Conservation (phyloP, 2,113 vertebrate genomes). For the Phylloscopus whistleri region DNA sequence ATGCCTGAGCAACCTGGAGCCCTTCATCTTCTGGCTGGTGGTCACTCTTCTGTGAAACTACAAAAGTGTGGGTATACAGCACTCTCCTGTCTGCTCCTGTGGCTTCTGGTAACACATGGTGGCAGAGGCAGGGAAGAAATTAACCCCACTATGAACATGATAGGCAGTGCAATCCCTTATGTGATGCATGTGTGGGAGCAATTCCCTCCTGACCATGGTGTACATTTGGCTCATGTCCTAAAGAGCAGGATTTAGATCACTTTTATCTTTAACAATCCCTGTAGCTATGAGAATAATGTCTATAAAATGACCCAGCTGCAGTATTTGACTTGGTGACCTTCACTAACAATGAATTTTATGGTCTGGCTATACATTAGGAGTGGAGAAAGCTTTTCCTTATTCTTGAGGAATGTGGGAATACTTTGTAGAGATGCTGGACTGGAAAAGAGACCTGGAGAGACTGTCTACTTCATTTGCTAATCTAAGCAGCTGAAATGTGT, state of each 20-base stretch:
- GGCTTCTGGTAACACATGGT: not conserved
- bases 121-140: not conserved
- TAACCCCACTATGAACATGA: not conserved
- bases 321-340: slow-evolving; percentile 28
- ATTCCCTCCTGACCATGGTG: not conserved
- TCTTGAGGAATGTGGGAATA: not conserved
- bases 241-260: slow-evolving; percentile 18
- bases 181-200: not conserved
- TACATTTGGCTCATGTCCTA: not conserved
- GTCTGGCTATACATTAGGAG: not conserved
- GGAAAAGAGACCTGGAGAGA: not conserved
- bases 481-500: not conserved
- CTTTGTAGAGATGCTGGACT: not conserved
- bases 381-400: not conserved
- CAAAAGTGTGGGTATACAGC: not conserved
- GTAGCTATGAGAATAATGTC: too few relatives aligned
- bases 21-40: not conserved
- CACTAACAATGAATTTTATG: slow-evolving; percentile 1
- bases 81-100: not conserved
- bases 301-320: slow-evolving; percentile 28
- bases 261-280: too few relatives aligned
- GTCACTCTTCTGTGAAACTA: not conserved
- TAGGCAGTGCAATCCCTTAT: not conserved
- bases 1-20: not conserved
- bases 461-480: not conserved